Conservation (phyloP, 2,797 vertebrate species). For the Sylvia borin region DNA sequence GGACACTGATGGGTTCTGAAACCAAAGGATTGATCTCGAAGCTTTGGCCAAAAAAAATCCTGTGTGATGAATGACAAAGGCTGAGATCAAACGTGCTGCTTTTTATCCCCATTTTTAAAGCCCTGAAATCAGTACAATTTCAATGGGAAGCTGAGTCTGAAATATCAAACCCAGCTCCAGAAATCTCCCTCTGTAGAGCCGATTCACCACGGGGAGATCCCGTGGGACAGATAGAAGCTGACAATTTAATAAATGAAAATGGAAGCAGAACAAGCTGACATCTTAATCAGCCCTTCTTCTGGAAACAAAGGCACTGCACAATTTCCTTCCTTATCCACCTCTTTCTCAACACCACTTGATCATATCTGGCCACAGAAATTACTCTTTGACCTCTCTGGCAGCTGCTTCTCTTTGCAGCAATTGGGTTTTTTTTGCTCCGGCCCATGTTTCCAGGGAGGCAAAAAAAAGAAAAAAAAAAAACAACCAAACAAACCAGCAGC, state of each 20-base stretch:
- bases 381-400: not conserved
- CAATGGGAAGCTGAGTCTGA: not conserved
- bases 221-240: not conserved
- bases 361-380: not conserved
- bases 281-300: not conserved
- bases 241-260: constrained; percentile 37
- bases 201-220: not conserved
- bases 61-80: not conserved
- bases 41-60: not conserved
- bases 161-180: not conserved
- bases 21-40: not conserved
- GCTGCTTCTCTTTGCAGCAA: not conserved
- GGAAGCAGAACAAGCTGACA: not conserved
- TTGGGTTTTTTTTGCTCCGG: not conserved
- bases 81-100: not conserved
- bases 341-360: not conserved
- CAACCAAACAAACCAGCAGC: not conserved
- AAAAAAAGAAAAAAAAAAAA: no score
- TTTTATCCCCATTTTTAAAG: not conserved
- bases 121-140: not conserved
- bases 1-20: not conserved
- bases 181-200: not conserved
- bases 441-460: not conserved
- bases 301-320: not conserved
- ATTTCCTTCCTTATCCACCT: not conserved